A percentile compares a stretch with the other conserved stretches of the same genome.
These are phyloP conservation scores for Argopecten irradians DNA, from an alignment of 1,140 invertebrate species.

Conservation along the genomic window DNA sequence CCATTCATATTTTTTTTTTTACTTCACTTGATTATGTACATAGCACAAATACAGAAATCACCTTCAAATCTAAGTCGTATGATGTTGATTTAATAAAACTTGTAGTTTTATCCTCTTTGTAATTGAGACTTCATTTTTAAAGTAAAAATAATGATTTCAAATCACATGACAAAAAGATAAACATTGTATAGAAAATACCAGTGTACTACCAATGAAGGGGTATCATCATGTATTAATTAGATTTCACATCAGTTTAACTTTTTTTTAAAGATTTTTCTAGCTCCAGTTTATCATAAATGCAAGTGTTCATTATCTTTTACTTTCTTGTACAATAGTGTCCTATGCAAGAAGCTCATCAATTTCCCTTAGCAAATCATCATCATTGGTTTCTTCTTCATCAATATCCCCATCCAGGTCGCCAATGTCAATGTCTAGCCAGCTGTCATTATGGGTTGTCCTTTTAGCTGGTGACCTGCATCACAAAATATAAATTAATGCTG, in stretches of 20 bases:
- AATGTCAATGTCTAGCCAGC: background rate
- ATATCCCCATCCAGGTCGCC: background rate
- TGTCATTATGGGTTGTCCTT: background rate
- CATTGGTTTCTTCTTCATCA: background rate
- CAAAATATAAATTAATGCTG: background rate
- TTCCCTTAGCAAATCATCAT: background rate
- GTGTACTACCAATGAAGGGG: too few species aligned
- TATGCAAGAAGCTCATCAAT: constrained; percentile 10
- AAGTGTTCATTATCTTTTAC: background rate
- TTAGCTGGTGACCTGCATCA: background rate
- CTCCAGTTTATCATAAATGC: background rate
- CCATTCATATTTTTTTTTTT: too few species aligned
- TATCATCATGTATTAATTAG: too few species aligned
- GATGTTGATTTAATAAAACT: too few species aligned
- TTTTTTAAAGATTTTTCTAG: too few species aligned
- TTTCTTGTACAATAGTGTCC: background rate
- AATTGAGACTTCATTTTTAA: too few species aligned
- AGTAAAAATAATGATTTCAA: too few species aligned
- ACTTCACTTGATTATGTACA: too few species aligned
- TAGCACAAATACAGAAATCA: background rate
- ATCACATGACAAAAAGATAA: too few species aligned
- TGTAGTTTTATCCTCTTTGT: too few species aligned
- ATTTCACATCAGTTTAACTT: too few species aligned
- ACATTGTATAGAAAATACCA: too few species aligned
- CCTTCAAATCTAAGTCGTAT: background rate